These are phyloP conservation scores for Petrophora chlorosata DNA, from an alignment of 2,888 invertebrate species.

Conservation along the genomic window DNA sequence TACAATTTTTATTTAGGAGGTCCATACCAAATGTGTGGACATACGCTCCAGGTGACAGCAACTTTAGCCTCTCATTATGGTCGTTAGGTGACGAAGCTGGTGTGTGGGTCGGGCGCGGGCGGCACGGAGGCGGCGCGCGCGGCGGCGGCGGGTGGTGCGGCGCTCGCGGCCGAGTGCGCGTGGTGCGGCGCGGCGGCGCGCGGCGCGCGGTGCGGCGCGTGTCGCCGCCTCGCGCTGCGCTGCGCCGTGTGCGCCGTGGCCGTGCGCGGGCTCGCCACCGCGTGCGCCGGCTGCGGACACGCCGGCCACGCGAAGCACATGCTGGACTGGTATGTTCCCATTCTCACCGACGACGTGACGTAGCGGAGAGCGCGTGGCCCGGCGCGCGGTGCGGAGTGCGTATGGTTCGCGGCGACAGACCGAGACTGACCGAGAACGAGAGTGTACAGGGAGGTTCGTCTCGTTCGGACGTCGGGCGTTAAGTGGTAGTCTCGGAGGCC, in stretches of 20 bases:
- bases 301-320: slow-evolving; percentile 95
- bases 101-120: slow-evolving; percentile 85
- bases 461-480: too few species aligned
- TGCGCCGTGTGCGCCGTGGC: slow-evolving; percentile 94
- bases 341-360: too few species aligned
- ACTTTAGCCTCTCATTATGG: too few species aligned
- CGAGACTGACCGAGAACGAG: too few species aligned
- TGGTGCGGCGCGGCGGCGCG: slow-evolving; percentile 83
- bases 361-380: too few species aligned
- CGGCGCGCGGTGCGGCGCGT: slow-evolving; percentile 88
- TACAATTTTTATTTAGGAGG: too few species aligned
- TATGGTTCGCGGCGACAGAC: too few species aligned
- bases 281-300: slow-evolving; percentile 95
- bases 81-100: slow-evolving; percentile 84
- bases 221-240: slow-evolving; percentile 89
- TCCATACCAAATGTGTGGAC: too few species aligned
- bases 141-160: slow-evolving; percentile 85
- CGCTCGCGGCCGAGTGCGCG: slow-evolving; percentile 86
- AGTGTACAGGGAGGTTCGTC: too few species aligned
- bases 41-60: too few species aligned
- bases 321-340: slow-evolving; percentile 86
- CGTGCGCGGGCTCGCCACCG: slow-evolving; percentile 92
- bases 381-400: too few species aligned
- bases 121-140: slow-evolving; percentile 84
- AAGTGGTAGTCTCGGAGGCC: too few species aligned